Conservation (phyloP, 2,113 vertebrate genomes). For the Chiloscyllium plagiosum region DNA sequence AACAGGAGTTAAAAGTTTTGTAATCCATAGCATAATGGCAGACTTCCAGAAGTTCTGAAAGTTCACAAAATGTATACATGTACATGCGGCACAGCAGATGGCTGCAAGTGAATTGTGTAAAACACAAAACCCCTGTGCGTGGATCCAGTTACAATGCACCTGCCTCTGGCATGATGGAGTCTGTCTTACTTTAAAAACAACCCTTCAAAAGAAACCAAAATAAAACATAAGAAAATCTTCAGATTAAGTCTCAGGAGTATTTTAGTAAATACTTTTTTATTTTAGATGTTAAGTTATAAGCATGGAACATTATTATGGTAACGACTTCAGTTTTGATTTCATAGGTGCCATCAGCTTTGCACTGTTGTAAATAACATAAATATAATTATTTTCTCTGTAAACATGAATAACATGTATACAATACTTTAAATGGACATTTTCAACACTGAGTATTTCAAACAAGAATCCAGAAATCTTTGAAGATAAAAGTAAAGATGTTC, state of each 20-base stretch:
- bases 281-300: not conserved
- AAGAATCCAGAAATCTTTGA: not conserved
- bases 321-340: not conserved
- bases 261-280: not conserved
- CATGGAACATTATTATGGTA: not conserved
- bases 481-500: not conserved
- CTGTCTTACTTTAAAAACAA: constrained; percentile 17
- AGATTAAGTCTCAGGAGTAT: not conserved
- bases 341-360: no score
- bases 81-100: not conserved
- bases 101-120: not conserved
- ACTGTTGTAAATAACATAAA: not conserved
- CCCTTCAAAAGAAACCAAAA: constrained; percentile 30
- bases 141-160: constrained; percentile 29
- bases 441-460: not conserved
- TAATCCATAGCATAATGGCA: not conserved
- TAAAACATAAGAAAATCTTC: not conserved
- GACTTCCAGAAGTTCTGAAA: not conserved
- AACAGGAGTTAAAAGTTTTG: not conserved
- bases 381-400: not conserved
- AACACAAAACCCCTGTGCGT: not conserved
- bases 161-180: constrained; percentile 22
- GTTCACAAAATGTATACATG: not conserved
- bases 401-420: not conserved
- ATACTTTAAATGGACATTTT: not conserved